Conservation (phyloP, 2,113 vertebrate genomes). For the Himantopus leucocephalus region DNA sequence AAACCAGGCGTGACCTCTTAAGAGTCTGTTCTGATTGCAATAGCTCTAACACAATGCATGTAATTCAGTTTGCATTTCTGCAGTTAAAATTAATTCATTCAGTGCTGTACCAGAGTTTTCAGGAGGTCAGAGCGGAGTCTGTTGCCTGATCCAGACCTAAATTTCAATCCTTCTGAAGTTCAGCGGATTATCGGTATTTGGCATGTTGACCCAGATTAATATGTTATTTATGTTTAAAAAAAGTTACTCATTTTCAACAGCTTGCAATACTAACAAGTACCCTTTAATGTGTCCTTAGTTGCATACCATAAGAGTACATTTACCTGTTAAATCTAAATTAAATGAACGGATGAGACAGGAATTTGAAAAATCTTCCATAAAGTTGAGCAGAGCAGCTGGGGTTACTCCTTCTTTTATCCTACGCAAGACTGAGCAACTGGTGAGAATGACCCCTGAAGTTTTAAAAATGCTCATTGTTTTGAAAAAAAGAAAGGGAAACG, state of each 20-base stretch:
- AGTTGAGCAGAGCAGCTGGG: not conserved
- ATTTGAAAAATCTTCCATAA: not conserved
- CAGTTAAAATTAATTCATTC: not conserved
- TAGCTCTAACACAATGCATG: not conserved
- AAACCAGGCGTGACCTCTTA: not conserved
- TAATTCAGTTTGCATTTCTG: not conserved
- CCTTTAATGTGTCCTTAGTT: not conserved
- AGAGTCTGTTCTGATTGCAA: not conserved
- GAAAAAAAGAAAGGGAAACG: not conserved
- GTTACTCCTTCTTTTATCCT: not conserved
- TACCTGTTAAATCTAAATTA: not conserved
- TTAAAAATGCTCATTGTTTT: not conserved
- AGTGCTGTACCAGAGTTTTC: not conserved
- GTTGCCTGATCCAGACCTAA: not conserved
- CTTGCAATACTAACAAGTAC: not conserved
- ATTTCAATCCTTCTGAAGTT: not conserved
- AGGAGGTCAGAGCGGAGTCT: not conserved
- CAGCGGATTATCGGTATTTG: not conserved
- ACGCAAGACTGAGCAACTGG: not conserved
- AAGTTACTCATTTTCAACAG: not conserved
- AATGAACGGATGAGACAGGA: not conserved
- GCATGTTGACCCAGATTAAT: not conserved
- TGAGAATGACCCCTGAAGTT: not conserved
- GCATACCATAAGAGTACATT: accelerated
- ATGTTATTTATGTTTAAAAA: not conserved